Conservation (phyloP, 23 tunicate genomes). For the Trididemnum clinides region DNA sequence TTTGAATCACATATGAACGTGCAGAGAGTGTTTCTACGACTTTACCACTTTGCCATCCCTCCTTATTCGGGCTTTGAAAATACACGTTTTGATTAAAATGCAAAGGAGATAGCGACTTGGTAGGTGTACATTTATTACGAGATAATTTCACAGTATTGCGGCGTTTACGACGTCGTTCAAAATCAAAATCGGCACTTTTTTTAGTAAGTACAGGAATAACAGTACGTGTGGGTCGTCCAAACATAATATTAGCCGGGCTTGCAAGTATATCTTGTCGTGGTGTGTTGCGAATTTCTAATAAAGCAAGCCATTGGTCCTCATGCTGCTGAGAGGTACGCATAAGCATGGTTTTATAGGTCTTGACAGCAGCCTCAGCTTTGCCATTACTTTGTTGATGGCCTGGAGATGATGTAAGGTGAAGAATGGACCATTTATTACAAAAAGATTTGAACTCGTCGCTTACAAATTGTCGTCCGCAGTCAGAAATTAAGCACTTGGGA, state of each 20-base stretch:
- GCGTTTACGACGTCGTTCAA: too few relatives aligned
- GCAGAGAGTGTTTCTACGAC: not conserved
- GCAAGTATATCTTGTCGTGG: slow-evolving; percentile 13
- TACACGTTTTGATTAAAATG: too few relatives aligned
- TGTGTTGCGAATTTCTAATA: slow-evolving; percentile 34
- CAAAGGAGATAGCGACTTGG: too few relatives aligned
- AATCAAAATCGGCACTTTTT: too few relatives aligned
- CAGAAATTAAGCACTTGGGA: slow-evolving; percentile 21
- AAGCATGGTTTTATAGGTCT: not conserved
- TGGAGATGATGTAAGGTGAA: slow-evolving; percentile 34
- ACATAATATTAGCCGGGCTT: slow-evolving; percentile 26
- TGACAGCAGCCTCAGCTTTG: slow-evolving; percentile 28
- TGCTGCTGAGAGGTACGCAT: not conserved
- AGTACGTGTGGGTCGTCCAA: too few relatives aligned
- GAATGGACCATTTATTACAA: slow-evolving; percentile 1
- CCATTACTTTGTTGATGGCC: slow-evolving; percentile 32
- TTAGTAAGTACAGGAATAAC: too few relatives aligned
- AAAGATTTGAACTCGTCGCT: slow-evolving; percentile 5
- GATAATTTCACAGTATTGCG: too few relatives aligned
- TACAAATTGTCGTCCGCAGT: slow-evolving; percentile 13
- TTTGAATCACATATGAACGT: not conserved
- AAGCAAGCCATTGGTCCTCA: slow-evolving; percentile 32
- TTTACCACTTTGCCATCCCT: slow-evolving; percentile 15
- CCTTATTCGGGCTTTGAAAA: slow-evolving; percentile 22
- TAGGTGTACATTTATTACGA: too few relatives aligned